phyloP scores from a whole-genome alignment of 2,797 vertebrate genomes.

The Synaphobranchus kaupii region DNA sequence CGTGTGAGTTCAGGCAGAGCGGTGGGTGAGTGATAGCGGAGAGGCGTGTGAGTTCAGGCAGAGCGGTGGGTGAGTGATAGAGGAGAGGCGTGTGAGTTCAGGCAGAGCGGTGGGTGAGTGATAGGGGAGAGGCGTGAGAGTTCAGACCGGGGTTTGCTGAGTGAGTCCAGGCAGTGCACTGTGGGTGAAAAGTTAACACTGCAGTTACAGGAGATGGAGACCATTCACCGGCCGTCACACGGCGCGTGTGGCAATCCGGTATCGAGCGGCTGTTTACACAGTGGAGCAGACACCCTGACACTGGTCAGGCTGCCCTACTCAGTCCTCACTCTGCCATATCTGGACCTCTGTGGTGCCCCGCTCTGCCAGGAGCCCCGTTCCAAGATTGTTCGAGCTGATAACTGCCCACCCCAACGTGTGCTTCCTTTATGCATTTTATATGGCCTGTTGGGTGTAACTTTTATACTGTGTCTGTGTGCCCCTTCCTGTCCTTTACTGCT shows the following conservation, averaged over 20 bases:
- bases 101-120: too few species aligned
- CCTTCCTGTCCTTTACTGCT: conserved; percentile 17
- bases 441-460: not conserved
- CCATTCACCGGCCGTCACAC: not conserved
- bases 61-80: not conserved
- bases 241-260: not conserved
- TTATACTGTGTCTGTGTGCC: conserved; percentile 12
- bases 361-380: not conserved
- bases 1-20: not conserved
- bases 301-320: conserved; percentile 5
- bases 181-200: not conserved
- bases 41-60: not conserved
- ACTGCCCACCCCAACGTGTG: not conserved
- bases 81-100: not conserved
- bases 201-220: not conserved
- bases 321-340: not conserved
- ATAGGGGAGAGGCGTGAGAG: not conserved
- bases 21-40: too few species aligned
- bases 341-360: not conserved
- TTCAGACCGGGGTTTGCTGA: not conserved
- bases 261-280: not conserved
- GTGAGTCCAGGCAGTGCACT: not conserved
- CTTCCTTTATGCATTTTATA: not conserved
- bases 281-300: not conserved
- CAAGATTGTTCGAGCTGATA: not conserved